phyloP scores from a whole-genome alignment of 23 tunicate genomes.

The Trididemnum miniatum region DNA sequence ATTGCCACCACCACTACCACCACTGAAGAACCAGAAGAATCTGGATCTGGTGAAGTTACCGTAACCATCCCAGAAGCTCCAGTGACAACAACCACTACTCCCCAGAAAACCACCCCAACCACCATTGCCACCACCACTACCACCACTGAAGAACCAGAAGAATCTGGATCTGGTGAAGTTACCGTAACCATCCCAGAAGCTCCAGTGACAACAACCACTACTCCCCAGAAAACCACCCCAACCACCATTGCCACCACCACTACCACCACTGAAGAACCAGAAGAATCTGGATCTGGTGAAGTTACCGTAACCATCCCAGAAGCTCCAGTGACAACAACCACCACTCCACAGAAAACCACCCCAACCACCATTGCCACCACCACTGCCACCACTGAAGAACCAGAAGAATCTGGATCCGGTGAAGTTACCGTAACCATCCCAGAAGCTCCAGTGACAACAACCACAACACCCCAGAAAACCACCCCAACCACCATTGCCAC shows the following conservation, averaged over 20 bases:
- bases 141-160: constrained; percentile 41
- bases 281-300: constrained; percentile 69
- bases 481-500: constrained; percentile 46
- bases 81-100: constrained; percentile 52
- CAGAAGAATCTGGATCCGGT: constrained; percentile 24
- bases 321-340: constrained; percentile 57
- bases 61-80: constrained; percentile 46
- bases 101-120: constrained; percentile 36
- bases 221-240: constrained; percentile 33
- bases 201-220: constrained; percentile 58
- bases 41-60: constrained; percentile 60
- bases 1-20: constrained; percentile 34
- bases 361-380: constrained; percentile 44
- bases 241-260: no score
- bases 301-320: constrained; percentile 30
- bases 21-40: constrained; percentile 46
- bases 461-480: constrained; percentile 32
- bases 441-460: constrained; percentile 50
- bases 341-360: constrained; percentile 41
- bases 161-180: constrained; percentile 40
- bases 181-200: constrained; percentile 44
- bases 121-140: constrained; percentile 43
- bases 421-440: constrained; percentile 23
- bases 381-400: constrained; percentile 34
- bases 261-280: constrained; percentile 48